Base-by-base conservation (phyloP, 2,797 vertebrate genomes). In the Enteromius anoplus region DNA sequence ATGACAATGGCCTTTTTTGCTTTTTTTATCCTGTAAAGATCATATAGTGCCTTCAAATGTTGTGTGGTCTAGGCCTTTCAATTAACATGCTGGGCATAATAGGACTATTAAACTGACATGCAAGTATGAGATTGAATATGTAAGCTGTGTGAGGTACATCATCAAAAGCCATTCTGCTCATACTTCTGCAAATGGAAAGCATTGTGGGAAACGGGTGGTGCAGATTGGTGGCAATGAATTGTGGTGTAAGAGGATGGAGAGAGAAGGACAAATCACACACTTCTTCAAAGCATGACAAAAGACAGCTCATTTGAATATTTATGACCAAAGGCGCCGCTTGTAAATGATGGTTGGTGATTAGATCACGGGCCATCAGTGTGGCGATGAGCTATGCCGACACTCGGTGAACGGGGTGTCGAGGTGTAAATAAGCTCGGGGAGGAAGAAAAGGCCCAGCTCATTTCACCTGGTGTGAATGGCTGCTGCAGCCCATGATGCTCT, bases 281-380 rank as follows among this genome's bases (percentile, higher is more conserved):
- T 90, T 90, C 89, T 89, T 90, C 88, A 85, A 84, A 40, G 89
- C 87, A 90, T 89, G 89, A 87, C 89, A 85, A 88, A 91, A 89
- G 88, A 92, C 88, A 89, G 92, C 92, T 93, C 89, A 92, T 94
- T 94, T 94, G 90, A 94, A 94, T 94, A 94, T 92, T 91, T 93
- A 93, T 92, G 88, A 88, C 89, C 81, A 83, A 87, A 86, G 86
- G 89, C 82, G 55, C 88, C 84, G 88, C 75, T 87, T 85, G 77
- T 85, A 78, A 92, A 92, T 89, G 89, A 92, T 92, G 85, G 88
- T 84, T 89, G 42, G 82, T 91, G 90, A 89, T 93, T 93, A 93
- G 91, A 88, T 90, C 89, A 68, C 85, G 85, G 89, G 87, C 89
- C 87, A 79, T 89, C 87, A 88, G 85, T 72, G 72, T 55, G 80